phyloP scores from a whole-genome alignment of 2,113 vertebrate genomes.

The Cyprinus carpio region DNA sequence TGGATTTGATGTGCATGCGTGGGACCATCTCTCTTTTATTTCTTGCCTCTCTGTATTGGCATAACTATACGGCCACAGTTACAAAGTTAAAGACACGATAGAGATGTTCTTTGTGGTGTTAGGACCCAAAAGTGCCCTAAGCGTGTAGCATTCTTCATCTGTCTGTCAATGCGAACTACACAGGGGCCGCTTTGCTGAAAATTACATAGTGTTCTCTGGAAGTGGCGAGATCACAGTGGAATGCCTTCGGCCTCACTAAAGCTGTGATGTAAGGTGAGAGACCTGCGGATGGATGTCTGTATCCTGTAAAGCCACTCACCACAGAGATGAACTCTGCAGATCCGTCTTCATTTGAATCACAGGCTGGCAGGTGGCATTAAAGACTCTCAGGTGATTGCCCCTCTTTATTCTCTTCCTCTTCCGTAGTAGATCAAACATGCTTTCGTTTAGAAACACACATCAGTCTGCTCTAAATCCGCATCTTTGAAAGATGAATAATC shows the following conservation, averaged over 20 bases:
- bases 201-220: constrained; percentile 24
- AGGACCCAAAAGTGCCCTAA: constrained; percentile 26
- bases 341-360: constrained; percentile 8
- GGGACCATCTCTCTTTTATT: constrained; percentile 4
- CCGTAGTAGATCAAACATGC: constrained; percentile 7
- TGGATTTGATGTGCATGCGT: background rate
- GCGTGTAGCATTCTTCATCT: constrained; percentile 44
- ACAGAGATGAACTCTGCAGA: background rate
- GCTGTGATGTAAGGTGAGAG: background rate
- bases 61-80: constrained; percentile 37
- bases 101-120: constrained; percentile 36
- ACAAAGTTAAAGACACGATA: constrained; percentile 24
- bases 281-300: background rate
- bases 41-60: background rate
- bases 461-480: constrained; percentile 1
- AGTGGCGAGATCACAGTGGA: background rate
- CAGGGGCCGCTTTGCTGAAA: constrained; percentile 30
- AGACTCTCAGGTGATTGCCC: background rate
- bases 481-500: constrained; percentile 19
- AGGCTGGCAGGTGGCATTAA: background rate
- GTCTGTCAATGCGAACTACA: constrained; percentile 18
- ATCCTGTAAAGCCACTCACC: background rate
- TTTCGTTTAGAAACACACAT: background rate
- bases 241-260: background rate
- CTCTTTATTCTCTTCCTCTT: constrained; percentile 1